Evolutionary conservation across 1,140 invertebrate genomes (phyloP).

Genomic region (Telenomus remus): DNA sequence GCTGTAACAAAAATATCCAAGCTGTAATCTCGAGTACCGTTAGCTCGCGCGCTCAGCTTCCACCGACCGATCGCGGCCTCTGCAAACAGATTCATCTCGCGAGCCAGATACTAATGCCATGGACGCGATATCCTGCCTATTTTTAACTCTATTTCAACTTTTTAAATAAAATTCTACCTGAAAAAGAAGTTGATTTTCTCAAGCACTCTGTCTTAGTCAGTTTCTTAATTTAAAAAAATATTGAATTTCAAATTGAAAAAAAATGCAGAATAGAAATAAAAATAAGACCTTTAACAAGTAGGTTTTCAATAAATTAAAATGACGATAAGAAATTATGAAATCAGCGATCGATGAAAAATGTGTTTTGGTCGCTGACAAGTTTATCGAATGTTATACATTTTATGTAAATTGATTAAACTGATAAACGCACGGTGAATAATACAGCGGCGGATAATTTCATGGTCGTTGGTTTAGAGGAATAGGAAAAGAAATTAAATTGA

Average conservation of each 20-base stretch:
- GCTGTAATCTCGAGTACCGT: slow-evolving; percentile 46
- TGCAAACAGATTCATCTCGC: slow-evolving; percentile 29
- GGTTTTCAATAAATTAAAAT: no score
- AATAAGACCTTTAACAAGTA: no score
- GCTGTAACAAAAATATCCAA: slow-evolving; percentile 66
- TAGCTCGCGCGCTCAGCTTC: slow-evolving; percentile 24
- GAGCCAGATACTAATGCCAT: slow-evolving; percentile 30
- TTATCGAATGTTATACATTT: slow-evolving; percentile 8
- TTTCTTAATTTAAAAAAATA: no score
- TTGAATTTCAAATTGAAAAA: no score
- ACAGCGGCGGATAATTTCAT: slow-evolving; percentile 35
- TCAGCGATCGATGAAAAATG: no score
- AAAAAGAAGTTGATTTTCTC: no score
- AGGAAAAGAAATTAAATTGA: slow-evolving; percentile 53
- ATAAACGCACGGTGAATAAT: slow-evolving; percentile 22
- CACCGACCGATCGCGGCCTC: slow-evolving; percentile 30
- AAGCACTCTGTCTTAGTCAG: no score
- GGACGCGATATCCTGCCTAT: slow-evolving; percentile 24
- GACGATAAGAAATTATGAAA: no score
- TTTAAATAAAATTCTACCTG: no score
- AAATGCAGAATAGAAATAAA: no score
- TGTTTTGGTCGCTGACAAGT: no score
- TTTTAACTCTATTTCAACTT: slow-evolving; percentile 15
- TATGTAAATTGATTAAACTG: slow-evolving; percentile 38
- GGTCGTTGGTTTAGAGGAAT: slow-evolving; percentile 47